A percentile compares a stretch with the other conserved stretches of the same genome.
These are phyloP conservation scores for Drosophila parvula DNA, from an alignment of 1,140 invertebrate species.

Conservation along the genomic window DNA sequence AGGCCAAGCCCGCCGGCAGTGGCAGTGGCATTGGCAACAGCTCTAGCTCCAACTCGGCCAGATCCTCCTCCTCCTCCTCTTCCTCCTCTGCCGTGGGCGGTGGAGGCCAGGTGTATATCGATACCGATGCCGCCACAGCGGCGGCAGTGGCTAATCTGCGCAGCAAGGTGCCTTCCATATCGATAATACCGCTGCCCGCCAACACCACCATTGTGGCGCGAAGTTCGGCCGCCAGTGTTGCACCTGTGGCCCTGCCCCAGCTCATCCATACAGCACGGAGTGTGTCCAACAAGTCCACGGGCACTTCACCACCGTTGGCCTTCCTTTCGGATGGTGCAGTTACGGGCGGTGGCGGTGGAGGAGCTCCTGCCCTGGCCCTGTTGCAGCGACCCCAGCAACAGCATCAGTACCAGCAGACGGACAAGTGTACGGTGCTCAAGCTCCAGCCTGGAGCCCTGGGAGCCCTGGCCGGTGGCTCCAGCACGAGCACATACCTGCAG, in stretches of 20 bases:
- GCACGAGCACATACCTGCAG: constrained; percentile 67
- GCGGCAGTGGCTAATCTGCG: constrained; percentile 72
- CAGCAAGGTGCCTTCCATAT: constrained; percentile 81
- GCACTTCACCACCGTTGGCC: constrained; percentile 73
- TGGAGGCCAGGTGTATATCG: constrained; percentile 35
- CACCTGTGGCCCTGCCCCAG: constrained; percentile 26
- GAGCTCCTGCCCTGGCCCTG: constrained; percentile 5
- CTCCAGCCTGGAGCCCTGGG: constrained; percentile 34
- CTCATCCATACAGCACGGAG: constrained; percentile 34
- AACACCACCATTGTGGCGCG: constrained; percentile 65
- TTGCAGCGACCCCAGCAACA: constrained; percentile 69
- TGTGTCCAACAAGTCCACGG: constrained; percentile 79
- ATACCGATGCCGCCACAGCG: constrained; percentile 72
- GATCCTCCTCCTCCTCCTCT: constrained; percentile 8
- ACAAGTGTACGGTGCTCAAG: constrained; percentile 80
- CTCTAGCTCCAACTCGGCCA: background rate
- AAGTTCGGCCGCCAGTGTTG: background rate
- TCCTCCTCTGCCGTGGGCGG: no score
- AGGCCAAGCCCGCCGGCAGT: constrained; percentile 64
- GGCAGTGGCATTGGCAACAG: constrained; percentile 24
- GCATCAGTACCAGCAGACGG: constrained; percentile 80
- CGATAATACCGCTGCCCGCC: constrained; percentile 79
- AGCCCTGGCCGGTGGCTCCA: constrained; percentile 15
- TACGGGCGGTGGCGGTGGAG: background rate
- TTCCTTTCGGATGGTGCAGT: constrained; percentile 49